These are phyloP conservation scores for Hylaeus anthracinus DNA, from an alignment of 1,140 invertebrate species.

Conservation along the genomic window DNA sequence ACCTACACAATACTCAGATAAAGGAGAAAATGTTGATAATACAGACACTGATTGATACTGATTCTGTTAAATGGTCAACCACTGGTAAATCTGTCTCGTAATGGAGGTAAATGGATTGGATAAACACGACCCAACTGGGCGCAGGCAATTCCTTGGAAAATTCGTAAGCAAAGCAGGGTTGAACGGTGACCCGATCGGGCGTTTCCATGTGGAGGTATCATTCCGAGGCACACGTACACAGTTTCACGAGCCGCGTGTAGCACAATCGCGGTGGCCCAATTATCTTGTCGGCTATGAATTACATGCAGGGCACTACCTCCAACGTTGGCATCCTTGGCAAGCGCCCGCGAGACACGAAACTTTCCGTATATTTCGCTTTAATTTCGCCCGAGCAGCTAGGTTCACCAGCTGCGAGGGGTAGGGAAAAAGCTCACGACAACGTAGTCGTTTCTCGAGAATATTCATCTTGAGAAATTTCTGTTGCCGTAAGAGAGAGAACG, in stretches of 20 bases:
- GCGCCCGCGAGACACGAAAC: conserved; percentile 21
- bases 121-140: conserved; percentile 30
- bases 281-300: conserved; percentile 69
- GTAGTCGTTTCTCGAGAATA: background rate
- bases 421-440: background rate
- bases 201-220: background rate
- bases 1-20: no score
- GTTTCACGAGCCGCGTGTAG: background rate
- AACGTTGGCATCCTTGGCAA: conserved; percentile 13
- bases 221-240: background rate
- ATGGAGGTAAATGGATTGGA: conserved; percentile 46
- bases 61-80: no score
- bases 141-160: conserved; percentile 56
- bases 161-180: conserved; percentile 25
- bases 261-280: conserved; percentile 63
- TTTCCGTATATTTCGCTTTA: conserved; percentile 45
- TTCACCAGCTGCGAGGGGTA: background rate
- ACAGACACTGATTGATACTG: no score
- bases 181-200: conserved; percentile 22
- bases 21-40: no score
- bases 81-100: background rate
- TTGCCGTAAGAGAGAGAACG: no score
- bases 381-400: conserved; percentile 15
- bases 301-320: conserved; percentile 37
- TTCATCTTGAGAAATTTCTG: conserved; percentile 3